Conservation (phyloP, 2,797 vertebrate species). For the Philypnodon macrostomus region DNA sequence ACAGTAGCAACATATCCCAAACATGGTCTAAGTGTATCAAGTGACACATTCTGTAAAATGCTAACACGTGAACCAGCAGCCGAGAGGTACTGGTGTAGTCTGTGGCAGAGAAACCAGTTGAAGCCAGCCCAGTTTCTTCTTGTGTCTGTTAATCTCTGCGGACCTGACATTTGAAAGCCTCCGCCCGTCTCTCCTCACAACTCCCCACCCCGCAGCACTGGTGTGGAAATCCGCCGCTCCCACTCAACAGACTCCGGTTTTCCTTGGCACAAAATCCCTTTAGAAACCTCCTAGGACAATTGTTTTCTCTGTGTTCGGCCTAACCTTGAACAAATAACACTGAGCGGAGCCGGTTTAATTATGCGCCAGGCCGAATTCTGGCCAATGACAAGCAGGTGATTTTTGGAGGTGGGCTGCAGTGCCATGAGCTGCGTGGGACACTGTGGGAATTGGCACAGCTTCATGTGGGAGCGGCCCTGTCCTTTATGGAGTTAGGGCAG, state of each 20-base stretch:
- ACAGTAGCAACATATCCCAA: no score
- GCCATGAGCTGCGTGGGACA: no score
- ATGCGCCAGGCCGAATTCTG: conserved; percentile 22
- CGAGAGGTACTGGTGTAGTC: conserved; percentile 9
- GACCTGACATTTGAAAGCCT: conserved; percentile 69
- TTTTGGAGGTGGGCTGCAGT: no score
- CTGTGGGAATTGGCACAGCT: no score
- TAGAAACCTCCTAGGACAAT: conserved; percentile 45
- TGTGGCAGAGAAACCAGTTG: conserved; percentile 21
- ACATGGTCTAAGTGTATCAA: no score
- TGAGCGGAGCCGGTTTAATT: conserved; percentile 21
- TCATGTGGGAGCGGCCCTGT: no score
- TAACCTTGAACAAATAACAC: conserved; percentile 57
- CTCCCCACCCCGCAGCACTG: conserved; percentile 28
- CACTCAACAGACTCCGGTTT: conserved; percentile 51
- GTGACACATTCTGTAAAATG: background rate
- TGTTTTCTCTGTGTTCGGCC: conserved; percentile 47
- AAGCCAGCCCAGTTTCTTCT: no score
- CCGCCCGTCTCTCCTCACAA: conserved; percentile 20
- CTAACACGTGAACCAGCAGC: background rate
- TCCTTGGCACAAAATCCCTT: conserved; percentile 54
- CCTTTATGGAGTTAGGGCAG: no score
- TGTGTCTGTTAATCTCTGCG: conserved; percentile 59
- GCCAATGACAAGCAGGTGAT: conserved; percentile 25
- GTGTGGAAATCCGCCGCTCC: conserved; percentile 56